Evolutionary conservation across 2,888 invertebrate species (phyloP), one percentile per base, ranked within the genome.

Genomic region (Fabriciana adippe): DNA sequence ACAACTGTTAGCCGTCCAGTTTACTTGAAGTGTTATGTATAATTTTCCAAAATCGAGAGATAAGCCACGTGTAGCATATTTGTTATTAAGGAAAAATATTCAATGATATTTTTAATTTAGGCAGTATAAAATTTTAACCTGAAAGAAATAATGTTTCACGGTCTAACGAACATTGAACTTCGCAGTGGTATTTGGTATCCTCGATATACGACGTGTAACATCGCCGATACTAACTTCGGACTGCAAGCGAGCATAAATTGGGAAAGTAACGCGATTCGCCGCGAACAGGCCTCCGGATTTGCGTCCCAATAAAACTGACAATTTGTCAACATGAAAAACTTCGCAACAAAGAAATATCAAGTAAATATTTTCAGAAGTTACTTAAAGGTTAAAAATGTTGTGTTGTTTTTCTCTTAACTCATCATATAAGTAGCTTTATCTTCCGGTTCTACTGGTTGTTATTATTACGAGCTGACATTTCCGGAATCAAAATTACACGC

Each of bases 281-380:
- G 79, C 81, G 78, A 78, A 81, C 80, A 80, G 74, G 79, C 80
- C 81, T 82, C 83, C 81, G 82, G 84, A 90, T 90, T 89, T 89
- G 89, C 87, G 85, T 87, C 85, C 84, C 85, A 88, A 90, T 89
- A 89, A 89, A 89, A 85, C 79, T 81, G 78, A 75, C 80, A 83
- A 80, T 89, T 87, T 87, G 84, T 87, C 85, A 85, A 82, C 82
- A 83, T 81, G 84, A 85, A 83, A 83, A 85, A 69, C 64, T 51
- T 48, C 51, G 51, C 68, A 70, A 61, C 67, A 72, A 62, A 55
- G 47, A 26, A 21, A 18, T 51, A 57, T 56, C 47, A n/a, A 55
- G 3, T n/a, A 55, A 60, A 60, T 55, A 54, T 54, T 35, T 15
- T 14, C 4, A 45, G 14, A 21, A 16, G 41, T 1, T 18, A 14